These are phyloP conservation scores for Nyctalus aviator DNA, from an alignment of 2,797 vertebrate species.

Conservation along the genomic window DNA sequence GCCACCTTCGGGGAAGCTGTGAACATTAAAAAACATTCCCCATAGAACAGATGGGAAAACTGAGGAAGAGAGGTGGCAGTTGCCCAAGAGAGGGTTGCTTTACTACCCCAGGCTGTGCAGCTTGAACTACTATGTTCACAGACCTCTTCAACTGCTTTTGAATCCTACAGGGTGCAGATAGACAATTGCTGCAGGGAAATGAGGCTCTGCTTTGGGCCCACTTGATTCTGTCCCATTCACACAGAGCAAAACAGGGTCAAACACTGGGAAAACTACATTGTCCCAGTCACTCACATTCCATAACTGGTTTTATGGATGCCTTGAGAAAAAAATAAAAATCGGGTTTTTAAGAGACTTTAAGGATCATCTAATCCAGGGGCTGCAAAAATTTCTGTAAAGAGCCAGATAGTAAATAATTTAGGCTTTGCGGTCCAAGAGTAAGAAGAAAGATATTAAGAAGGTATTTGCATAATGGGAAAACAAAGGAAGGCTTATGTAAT, in stretches of 20 bases:
- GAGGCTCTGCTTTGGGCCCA: background rate
- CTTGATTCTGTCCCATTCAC: background rate
- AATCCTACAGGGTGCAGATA: background rate
- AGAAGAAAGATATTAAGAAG: background rate
- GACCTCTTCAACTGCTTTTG: background rate
- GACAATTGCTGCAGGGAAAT: background rate
- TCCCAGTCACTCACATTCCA: background rate
- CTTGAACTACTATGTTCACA: background rate
- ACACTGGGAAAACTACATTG: background rate
- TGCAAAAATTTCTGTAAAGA: background rate
- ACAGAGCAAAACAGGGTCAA: background rate
- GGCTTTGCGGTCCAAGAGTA: background rate
- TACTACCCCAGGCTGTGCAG: background rate
- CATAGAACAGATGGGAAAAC: background rate
- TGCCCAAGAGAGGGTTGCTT: background rate
- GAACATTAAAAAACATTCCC: background rate
- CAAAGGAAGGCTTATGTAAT: too few species aligned
- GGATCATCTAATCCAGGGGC: background rate
- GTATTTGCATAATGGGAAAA: background rate
- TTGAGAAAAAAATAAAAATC: background rate
- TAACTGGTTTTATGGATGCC: background rate
- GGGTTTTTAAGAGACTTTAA: background rate
- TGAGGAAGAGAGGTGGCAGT: background rate
- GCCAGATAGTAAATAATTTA: background rate
- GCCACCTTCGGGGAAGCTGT: background rate